Evolutionary conservation across 2,797 vertebrate species (phyloP).

Genomic region (Pempheris klunzingeri): DNA sequence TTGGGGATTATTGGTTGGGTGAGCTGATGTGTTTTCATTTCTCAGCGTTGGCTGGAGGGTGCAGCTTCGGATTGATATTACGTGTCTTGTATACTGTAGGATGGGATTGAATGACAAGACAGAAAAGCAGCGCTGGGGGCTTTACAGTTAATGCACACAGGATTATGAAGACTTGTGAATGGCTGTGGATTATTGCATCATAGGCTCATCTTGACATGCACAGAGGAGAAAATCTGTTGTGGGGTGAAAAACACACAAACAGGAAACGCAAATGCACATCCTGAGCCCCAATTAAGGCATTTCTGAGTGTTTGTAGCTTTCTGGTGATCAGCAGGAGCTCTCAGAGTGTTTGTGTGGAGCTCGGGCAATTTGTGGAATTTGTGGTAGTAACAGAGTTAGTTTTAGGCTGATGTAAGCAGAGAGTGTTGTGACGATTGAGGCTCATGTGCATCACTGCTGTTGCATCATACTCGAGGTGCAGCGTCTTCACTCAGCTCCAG

Average conservation of each 20-base stretch:
- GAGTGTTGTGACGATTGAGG: conserved; percentile 25
- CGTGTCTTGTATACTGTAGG: conserved; percentile 57
- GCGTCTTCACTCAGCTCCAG: conserved; percentile 30
- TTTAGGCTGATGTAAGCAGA: conserved; percentile 30
- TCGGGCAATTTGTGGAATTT: neutral
- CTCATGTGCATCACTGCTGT: conserved; percentile 21
- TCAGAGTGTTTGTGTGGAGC: conserved; percentile 17
- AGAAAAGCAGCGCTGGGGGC: conserved; percentile 47
- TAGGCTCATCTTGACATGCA: conserved; percentile 68
- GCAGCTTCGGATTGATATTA: conserved; percentile 68
- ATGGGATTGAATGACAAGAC: conserved; percentile 71
- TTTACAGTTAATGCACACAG: conserved; percentile 77
- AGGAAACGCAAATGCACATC: conserved; percentile 26
- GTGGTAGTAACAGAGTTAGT: conserved; percentile 17
- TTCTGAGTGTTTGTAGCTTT: conserved; percentile 1
- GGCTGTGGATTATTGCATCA: conserved; percentile 79
- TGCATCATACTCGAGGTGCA: conserved; percentile 28
- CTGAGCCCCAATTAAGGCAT: neutral
- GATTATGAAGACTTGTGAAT: conserved; percentile 80
- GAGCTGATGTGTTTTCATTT: conserved; percentile 53
- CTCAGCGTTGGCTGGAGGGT: conserved; percentile 53
- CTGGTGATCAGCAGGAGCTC: neutral
- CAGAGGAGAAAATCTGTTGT: conserved; percentile 54
- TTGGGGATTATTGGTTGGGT: conserved; percentile 57
- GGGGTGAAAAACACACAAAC: conserved; percentile 26